Evolutionary conservation across 2,888 invertebrate genomes (phyloP), one percentile per base, ranked within the genome.

Genomic region (Amitus sp.): DNA sequence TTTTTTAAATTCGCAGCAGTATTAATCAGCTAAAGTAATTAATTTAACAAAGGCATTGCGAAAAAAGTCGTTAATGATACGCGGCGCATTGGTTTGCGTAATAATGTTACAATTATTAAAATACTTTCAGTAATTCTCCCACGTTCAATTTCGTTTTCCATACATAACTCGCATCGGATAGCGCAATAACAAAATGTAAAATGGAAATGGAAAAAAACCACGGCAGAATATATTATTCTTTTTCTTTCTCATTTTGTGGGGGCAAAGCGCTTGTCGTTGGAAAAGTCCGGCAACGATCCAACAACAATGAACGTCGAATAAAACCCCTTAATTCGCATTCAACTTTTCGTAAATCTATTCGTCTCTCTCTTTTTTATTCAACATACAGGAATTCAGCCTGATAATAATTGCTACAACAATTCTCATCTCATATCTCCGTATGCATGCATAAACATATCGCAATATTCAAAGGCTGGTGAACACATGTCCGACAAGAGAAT

Each of bases 21-120:
- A 23, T 23, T 23, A 23, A 23, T 23, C 23, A 7, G 23, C 23
- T 23, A 7, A 23, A 23, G 23, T 23, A 7, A 23, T 23, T 23
- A 23, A 23, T 23, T 76, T 75, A 72, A 75, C 73, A 77, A 62
- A 71, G 69, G 70, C 66, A 56, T 66, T 70, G 68, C 72, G 60
- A 66, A 69, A 68, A 59, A 67, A 67, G 68, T 72, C 69, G 75
- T 80, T 80, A 79, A 79, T 79, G n/a, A n/a, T n/a, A n/a, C n/a
- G n/a, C n/a, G n/a, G n/a, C n/a, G 75, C 73, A 79, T 78, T 79
- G 77, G 77, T 77, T 43, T 65, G 73, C 72, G n/a, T n/a, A n/a
- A 74, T 73, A 75, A 75, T 61, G 67, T 47, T 64, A 60, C 53
- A 42, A 37, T 71, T 70, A 71, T 67, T 68, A 68, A 67, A 66